phyloP scores from a whole-genome alignment of 2,888 invertebrate genomes.

The Cosmia trapezina region DNA sequence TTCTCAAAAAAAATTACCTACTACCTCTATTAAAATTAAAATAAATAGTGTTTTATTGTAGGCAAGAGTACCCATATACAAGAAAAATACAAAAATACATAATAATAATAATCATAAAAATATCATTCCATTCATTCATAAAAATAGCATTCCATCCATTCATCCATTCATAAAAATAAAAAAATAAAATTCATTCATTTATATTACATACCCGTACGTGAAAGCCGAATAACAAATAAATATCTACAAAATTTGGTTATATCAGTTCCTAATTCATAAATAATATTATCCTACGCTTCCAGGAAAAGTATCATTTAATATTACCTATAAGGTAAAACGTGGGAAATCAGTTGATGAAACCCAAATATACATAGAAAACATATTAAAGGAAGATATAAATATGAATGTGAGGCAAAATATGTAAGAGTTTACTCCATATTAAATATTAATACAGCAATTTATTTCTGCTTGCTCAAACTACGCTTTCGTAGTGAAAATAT shows the following conservation, averaged over 20 bases:
- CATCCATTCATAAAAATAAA: too few species aligned
- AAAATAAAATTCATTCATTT: too few species aligned
- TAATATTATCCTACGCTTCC: conserved; percentile 19
- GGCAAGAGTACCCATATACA: too few species aligned
- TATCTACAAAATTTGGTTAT: background rate
- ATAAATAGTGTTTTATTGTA: too few species aligned
- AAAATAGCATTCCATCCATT: too few species aligned
- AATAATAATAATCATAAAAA: too few species aligned
- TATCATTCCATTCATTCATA: too few species aligned
- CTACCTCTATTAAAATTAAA: too few species aligned
- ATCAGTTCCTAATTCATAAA: conserved; percentile 25
- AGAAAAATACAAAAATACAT: too few species aligned
- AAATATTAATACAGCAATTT: conserved; percentile 34
- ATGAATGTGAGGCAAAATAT: conserved; percentile 14
- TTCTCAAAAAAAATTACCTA: too few species aligned
- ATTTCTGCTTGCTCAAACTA: conserved; percentile 1
- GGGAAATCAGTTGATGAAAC: conserved; percentile 26
- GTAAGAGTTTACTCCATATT: conserved; percentile 7
- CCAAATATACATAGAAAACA: conserved; percentile 31
- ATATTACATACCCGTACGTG: background rate
- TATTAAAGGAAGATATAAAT: conserved; percentile 14
- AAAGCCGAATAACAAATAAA: background rate
- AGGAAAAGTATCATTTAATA: conserved; percentile 22
- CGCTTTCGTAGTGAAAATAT: background rate
- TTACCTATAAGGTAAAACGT: background rate